A percentile compares a stretch with the other conserved stretches of the same genome.
phyloP scores from a whole-genome alignment of 2,113 vertebrate genomes.

The Cyphomyrus discorhynchus region DNA sequence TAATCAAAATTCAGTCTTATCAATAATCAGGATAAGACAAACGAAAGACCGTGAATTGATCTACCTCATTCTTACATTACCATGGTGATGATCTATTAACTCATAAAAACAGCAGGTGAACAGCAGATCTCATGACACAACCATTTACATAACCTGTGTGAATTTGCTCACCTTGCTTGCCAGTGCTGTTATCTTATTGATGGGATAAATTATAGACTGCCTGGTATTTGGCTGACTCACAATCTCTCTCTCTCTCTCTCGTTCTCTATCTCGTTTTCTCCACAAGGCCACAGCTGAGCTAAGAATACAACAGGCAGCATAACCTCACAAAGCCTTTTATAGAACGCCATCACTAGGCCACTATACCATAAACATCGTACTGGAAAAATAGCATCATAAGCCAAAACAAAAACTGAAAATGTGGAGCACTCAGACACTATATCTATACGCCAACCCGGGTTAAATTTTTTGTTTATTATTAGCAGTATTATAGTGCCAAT shows the following conservation, averaged over 20 bases:
- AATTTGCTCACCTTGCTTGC: neutral
- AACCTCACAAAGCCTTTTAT: neutral
- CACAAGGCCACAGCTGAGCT: neutral
- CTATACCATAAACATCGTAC: neutral
- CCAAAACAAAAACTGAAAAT: neutral
- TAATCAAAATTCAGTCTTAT: neutral
- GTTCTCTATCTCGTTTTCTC: neutral
- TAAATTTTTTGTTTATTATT: neutral
- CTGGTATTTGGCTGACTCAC: neutral
- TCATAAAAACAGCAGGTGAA: neutral
- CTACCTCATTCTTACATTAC: neutral
- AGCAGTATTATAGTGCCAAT: neutral
- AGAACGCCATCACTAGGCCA: neutral
- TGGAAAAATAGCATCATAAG: neutral
- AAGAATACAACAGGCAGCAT: neutral
- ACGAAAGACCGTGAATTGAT: neutral
- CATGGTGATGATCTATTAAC: neutral
- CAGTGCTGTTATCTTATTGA: constrained; percentile 9
- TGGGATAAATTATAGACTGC: constrained; percentile 7
- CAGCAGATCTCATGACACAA: neutral
- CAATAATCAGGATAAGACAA: neutral
- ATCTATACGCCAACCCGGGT: neutral
- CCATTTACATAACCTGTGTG: neutral
- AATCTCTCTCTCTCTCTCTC: neutral
- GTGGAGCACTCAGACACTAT: neutral